phyloP scores from a whole-genome alignment of 2,113 vertebrate species.

The Acinonyx jubatus region DNA sequence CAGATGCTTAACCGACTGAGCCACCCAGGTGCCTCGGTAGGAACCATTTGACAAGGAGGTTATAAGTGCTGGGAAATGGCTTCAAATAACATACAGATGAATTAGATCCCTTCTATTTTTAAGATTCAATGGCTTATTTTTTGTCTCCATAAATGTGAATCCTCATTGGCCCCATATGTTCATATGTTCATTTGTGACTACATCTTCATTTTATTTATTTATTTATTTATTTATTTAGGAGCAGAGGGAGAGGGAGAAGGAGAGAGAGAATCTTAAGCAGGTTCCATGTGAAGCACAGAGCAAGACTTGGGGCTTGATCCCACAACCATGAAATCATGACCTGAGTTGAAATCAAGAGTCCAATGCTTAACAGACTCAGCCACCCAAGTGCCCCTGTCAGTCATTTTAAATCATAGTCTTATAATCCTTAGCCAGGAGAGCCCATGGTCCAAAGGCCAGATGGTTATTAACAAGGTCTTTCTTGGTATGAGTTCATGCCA shows the following conservation, averaged over 20 bases:
- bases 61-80: not conserved
- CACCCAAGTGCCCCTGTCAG: too few species aligned
- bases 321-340: too few species aligned
- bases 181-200: not conserved
- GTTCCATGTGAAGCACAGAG: too few species aligned
- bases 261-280: too few species aligned
- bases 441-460: not conserved
- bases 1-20: too few species aligned
- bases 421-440: not conserved
- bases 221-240: too few species aligned
- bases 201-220: not conserved
- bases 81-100: not conserved
- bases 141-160: not conserved
- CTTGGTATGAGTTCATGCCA: not conserved
- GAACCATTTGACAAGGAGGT: not conserved
- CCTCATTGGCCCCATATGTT: not conserved
- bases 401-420: not conserved
- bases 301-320: too few species aligned
- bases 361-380: too few species aligned
- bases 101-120: not conserved
- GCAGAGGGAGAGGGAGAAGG: too few species aligned
- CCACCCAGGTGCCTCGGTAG: too few species aligned
- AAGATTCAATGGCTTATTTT: not conserved
- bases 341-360: too few species aligned
- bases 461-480: not conserved